Base-by-base conservation (phyloP, 2,888 invertebrate genomes). In the Polietes domitor region DNA sequence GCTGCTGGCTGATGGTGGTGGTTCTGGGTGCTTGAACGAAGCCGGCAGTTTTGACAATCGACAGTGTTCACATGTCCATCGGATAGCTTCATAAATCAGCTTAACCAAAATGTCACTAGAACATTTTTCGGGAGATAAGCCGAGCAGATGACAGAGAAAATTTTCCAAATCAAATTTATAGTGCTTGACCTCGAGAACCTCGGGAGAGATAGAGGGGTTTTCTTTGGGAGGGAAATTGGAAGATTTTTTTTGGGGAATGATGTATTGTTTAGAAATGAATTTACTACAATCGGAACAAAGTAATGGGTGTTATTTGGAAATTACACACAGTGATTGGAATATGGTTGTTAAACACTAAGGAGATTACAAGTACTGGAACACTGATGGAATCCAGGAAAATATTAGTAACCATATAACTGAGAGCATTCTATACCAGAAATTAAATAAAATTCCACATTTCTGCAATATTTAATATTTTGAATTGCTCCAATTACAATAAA, bases 41-140 rank as follows among this genome's bases (percentile, higher is more conserved):
- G n/a, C 47, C 32, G 9, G 19, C n/a, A 50, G 24, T 58, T 58
- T 58, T 58, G 37, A 65, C 65, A 65, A 37, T 37, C 32, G 37
- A 9, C 65, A 41, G 2, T 65, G 32, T 41, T 65, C 58, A 58
- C 26, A 58, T 65, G 65, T 53, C 53, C 53, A 53, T 24, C 26
- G 17, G 9, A 50, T 65, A 37, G 1, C 17, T 72, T 76, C 81
- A 84, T 84, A 84, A 84, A 84, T 84, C 84, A 84, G 73, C 78
- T 41, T 55, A 81, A 80, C 77, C 21, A 68, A 68, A 37, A 43
- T 68, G 68, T 68, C 68, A 68, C 21, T 43, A 43, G 24, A 41
- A 68, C 21, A 68, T 68, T 41, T 41, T 43, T 68, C 43, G 68
- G 15, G 15, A 21, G 68, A 68, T 68, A 68, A 68, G 68, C 41